These are phyloP conservation scores for Periparus ater DNA, from an alignment of 2,797 vertebrate species.

Conservation along the genomic window DNA sequence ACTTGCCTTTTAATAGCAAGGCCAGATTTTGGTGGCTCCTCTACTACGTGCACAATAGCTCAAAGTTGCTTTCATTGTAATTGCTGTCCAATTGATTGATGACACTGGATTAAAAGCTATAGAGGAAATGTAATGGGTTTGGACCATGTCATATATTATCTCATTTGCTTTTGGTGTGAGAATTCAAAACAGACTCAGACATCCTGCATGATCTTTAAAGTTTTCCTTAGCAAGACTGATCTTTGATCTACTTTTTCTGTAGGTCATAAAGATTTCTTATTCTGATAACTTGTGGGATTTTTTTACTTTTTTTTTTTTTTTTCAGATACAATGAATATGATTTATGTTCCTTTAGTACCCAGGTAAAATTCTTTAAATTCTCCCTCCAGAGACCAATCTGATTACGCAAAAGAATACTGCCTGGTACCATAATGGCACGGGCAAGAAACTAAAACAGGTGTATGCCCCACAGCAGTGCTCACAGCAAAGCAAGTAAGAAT, in stretches of 20 bases:
- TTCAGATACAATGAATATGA: background rate
- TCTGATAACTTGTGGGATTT: background rate
- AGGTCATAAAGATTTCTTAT: background rate
- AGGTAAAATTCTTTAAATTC: conserved; percentile 7
- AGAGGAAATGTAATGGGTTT: conserved; percentile 9
- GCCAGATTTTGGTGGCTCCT: background rate
- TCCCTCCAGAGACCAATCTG: background rate
- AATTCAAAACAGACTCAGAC: background rate
- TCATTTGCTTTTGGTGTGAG: background rate
- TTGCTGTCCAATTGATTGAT: conserved; percentile 22
- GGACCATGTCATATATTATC: background rate
- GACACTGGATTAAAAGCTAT: conserved; percentile 23
- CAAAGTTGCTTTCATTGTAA: conserved; percentile 14
- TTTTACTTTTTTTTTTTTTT: background rate
- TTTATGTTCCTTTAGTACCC: background rate
- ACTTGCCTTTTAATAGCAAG: background rate
- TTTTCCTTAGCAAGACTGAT: background rate
- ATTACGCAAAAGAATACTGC: background rate
- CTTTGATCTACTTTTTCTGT: background rate
- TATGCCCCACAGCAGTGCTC: conserved; percentile 52
- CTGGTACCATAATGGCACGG: background rate
- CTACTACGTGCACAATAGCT: background rate
- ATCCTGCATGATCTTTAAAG: background rate
- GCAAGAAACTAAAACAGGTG: conserved; percentile 44
- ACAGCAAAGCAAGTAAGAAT: conserved; percentile 41